Base-by-base conservation (phyloP, 2,113 vertebrate genomes). In the Salvelinus namaycush region DNA sequence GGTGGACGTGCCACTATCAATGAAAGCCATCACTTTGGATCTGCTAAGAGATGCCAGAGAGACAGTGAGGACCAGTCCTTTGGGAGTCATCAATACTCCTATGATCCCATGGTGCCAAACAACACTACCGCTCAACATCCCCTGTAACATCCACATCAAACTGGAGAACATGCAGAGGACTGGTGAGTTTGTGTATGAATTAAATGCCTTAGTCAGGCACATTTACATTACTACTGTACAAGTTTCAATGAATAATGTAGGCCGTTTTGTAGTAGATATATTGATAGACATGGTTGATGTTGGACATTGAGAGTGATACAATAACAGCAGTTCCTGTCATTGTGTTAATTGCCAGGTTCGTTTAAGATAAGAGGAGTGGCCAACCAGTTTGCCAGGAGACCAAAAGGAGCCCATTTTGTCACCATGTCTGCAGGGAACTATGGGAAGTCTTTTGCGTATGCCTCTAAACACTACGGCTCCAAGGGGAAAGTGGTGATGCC, bases 341-440 rank as follows among this genome's bases (percentile, higher is more conserved):
- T 67, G 71, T 62, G 1, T 81, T 76, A 0, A 67, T 69, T 29
- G 12, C 60, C 82, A 95, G 93, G 94, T 0, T 95, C 94, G 0
- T 95, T 94, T 81, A 95, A 95, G 83, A 92, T 95, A 68, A 87
- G 93, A 86, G 94, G 93, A 8, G 92, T 94, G 29, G 91, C 93
- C 68, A 93, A 93, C 89, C 94, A 95, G 83, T 94, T 95, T 76
- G 88, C 92, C 60, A 83, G 79, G 77, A 90, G 84, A 64, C 78
- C 74, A 0, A 73, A 65, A 5, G 91, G 81, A 0, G 89, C 83
- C 12, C 59, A 75, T 77, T 93, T 94, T 83, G 92, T 95, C 72
- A 94, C 93, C 60, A 88, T 95, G 89, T 95, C 94, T 69, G 92
- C 94, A 20, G 94, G 94, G 74, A 95, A 95, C 80, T 94, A 95